Evolutionary conservation across 2,888 invertebrate genomes (phyloP).

Genomic region (Idaea straminata): DNA sequence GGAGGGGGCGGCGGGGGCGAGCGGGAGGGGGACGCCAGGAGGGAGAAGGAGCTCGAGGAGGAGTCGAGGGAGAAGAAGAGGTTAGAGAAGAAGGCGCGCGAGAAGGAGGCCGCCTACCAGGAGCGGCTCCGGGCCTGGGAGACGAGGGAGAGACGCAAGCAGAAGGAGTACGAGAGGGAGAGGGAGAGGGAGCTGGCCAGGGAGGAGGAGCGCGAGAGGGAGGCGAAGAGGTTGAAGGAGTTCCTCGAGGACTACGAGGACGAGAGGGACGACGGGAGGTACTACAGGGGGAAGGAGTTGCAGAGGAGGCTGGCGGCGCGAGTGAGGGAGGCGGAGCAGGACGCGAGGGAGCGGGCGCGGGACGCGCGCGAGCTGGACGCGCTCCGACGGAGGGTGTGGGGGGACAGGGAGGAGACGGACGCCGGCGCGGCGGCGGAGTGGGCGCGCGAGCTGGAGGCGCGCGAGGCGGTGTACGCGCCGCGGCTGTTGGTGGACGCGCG

Average conservation of each 20-base stretch:
- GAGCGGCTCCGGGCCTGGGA: slow-evolving; percentile 91
- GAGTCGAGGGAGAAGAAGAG: slow-evolving; percentile 95
- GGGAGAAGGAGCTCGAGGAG: slow-evolving; percentile 93
- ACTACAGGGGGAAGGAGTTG: slow-evolving; percentile 94
- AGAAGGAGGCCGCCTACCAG: slow-evolving; percentile 98
- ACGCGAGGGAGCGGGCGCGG: slow-evolving; percentile 92
- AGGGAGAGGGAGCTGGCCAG: slow-evolving; percentile 86
- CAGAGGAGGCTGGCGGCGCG: slow-evolving; percentile 94
- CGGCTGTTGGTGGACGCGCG: slow-evolving; percentile 88
- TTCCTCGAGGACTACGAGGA: slow-evolving; percentile 99
- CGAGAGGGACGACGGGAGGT: slow-evolving; percentile 97
- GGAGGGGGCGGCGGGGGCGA: slow-evolving; percentile 69
- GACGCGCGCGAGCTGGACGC: slow-evolving; percentile 94
- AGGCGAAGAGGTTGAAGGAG: slow-evolving; percentile 96
- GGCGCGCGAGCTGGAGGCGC: slow-evolving; percentile 74
- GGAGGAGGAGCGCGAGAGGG: slow-evolving; percentile 92
- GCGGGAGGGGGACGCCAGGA: slow-evolving; percentile 83
- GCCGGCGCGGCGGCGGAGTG: slow-evolving; percentile 42
- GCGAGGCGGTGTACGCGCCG: slow-evolving; percentile 92
- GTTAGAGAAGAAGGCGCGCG: slow-evolving; percentile 92
- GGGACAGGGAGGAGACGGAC: slow-evolving; percentile 79
- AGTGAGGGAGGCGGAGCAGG: slow-evolving; percentile 95
- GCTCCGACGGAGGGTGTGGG: slow-evolving; percentile 78
- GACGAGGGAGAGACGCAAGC: slow-evolving; percentile 91
- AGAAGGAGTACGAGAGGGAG: slow-evolving; percentile 93